Conservation (phyloP, 2,888 invertebrate species). For the Chymomyza fuscimana region DNA sequence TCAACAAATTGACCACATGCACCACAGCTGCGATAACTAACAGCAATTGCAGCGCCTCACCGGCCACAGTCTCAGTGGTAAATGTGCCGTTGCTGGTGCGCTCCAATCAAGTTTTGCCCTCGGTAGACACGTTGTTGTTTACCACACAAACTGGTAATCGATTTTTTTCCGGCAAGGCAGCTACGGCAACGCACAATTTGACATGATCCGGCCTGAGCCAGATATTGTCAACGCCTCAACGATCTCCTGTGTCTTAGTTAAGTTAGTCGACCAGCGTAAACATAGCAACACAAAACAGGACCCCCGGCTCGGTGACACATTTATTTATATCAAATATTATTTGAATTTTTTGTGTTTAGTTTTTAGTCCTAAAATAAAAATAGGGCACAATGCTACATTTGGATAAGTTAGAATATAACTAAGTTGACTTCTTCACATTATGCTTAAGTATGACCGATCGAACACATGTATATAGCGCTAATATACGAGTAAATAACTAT, state of each 20-base stretch:
- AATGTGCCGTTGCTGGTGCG: slow-evolving; percentile 68
- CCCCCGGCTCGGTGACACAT: not conserved
- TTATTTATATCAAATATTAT: not conserved
- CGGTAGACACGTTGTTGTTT: slow-evolving; percentile 78
- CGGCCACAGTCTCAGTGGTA: slow-evolving; percentile 54
- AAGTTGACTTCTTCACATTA: slow-evolving; percentile 50
- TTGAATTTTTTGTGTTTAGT: slow-evolving; percentile 47
- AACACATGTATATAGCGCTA: slow-evolving; percentile 26
- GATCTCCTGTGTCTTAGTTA: slow-evolving; percentile 74
- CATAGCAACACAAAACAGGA: not conserved
- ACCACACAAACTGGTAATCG: slow-evolving; percentile 64
- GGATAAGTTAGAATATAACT: slow-evolving; percentile 54
- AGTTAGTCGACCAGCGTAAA: slow-evolving; percentile 48
- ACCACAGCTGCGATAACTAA: slow-evolving; percentile 21
- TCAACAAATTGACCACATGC: slow-evolving; percentile 40
- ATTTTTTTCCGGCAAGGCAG: slow-evolving; percentile 57
- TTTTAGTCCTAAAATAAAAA: slow-evolving; percentile 42
- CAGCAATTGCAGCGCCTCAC: slow-evolving; percentile 27
- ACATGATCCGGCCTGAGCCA: slow-evolving; percentile 56
- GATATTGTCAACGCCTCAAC: slow-evolving; percentile 48
- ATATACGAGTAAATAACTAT: slow-evolving; percentile 50
- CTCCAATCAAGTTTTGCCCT: slow-evolving; percentile 76
- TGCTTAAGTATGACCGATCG: slow-evolving; percentile 5
- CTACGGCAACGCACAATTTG: slow-evolving; percentile 51
- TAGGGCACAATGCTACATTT: slow-evolving; percentile 62